Base-by-base conservation (phyloP, 92 coral and sea anemone genomes). In the Heteractis magnifica region DNA sequence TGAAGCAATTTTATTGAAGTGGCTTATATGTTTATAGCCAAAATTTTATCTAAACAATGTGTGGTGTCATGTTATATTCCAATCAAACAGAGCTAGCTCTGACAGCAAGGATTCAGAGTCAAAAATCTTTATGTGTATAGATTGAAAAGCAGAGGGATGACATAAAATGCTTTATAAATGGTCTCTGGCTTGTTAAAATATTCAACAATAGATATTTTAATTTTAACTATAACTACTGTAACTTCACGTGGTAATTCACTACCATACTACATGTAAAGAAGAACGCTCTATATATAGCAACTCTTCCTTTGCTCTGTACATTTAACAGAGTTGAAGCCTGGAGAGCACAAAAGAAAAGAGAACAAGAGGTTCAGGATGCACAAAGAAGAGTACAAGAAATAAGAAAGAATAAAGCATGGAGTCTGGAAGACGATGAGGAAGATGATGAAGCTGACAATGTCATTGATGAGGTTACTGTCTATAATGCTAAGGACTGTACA, bases 361-460 rank as follows among this genome's bases (percentile, higher is more conserved):
- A 93, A 70, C 89, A 91, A 73, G 89, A 92, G 44, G 84, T 84
- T 44, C 77, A 90, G 55, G 89, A 90, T 34, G 91, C 86, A 11
- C 83, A 80, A 26, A 92, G 72, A 12, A 86, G 86, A 6, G 90
- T 88, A 6, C 89, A 93, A 51, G 88, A 79, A 52, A 94, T 89
- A 75, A 90, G 78, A 81, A 92, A 92, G 82, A 93, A 92, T 73
- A 96, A 96, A 78, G 94, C 83, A 3, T 96, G 99, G 99, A 96
- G 98, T 34, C 87, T 96, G 68, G 99, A 96, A 86, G 99, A 96
- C 80, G 99, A 96, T n/a, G 99, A 96, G 21, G 99, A 96, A 77
- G 99, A 96, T 77, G 98, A 96, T 79, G 98, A 93, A 65, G 88
- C 85, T n/a, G 97, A 93, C 4, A 91, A 80, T 34, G 88, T 49